Conservation (phyloP, 2,797 vertebrate species). For the Danio tinwini region DNA sequence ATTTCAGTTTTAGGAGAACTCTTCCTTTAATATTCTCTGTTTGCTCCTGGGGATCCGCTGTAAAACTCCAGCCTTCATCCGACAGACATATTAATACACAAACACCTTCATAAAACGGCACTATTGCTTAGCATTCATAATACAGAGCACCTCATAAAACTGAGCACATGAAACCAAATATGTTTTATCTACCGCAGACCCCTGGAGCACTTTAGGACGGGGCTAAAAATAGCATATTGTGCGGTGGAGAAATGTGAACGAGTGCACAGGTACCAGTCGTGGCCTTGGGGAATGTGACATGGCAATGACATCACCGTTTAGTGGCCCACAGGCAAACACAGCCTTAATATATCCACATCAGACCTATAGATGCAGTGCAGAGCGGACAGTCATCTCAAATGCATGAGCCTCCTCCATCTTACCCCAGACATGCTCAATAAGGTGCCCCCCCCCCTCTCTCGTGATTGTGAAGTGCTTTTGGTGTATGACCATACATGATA, state of each 20-base stretch:
- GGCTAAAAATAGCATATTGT: constrained; percentile 18
- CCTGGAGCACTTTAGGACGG: not conserved
- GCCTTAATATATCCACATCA: constrained; percentile 22
- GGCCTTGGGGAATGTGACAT: constrained; percentile 27
- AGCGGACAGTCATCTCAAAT: not conserved
- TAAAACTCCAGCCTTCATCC: constrained; percentile 11
- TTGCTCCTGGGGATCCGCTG: not conserved
- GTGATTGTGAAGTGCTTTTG: too few species aligned
- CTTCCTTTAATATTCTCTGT: not conserved
- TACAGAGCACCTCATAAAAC: constrained; percentile 15
- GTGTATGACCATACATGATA: too few species aligned
- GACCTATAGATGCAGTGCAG: not conserved
- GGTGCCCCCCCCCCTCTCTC: too few species aligned
- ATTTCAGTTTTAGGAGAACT: not conserved
- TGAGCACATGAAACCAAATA: constrained; percentile 4
- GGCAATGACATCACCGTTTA: constrained; percentile 22
- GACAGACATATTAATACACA: constrained; percentile 5
- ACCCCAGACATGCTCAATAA: too few species aligned
- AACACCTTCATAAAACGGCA: constrained; percentile 12
- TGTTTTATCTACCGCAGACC: constrained; percentile 3
- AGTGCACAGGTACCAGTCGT: constrained; percentile 29
- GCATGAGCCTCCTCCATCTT: too few species aligned
- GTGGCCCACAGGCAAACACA: not conserved
- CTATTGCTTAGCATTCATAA: constrained; percentile 37
- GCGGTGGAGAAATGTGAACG: not conserved